phyloP scores from a whole-genome alignment of 1,140 invertebrate species.

The Oncopodura yosiiana region DNA sequence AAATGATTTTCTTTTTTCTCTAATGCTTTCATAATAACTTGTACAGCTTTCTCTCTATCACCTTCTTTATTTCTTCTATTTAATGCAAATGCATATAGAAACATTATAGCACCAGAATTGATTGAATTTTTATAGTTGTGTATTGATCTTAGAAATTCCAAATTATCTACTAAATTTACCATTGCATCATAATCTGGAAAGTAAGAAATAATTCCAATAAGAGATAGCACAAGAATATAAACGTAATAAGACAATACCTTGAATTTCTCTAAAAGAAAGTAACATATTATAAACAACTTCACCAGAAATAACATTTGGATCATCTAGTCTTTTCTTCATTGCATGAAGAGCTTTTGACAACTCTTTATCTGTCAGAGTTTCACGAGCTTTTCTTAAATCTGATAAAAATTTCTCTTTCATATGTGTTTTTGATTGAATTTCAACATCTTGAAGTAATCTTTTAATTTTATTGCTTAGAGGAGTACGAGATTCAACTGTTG shows the following conservation, averaged over 20 bases:
- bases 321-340: slow-evolving; percentile 86
- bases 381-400: slow-evolving; percentile 85
- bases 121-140: slow-evolving; percentile 82
- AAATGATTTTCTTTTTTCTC: slow-evolving; percentile 88
- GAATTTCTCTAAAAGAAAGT: slow-evolving; percentile 81
- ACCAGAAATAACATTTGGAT: slow-evolving; percentile 88
- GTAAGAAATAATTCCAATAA: slow-evolving; percentile 31
- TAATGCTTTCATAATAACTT: slow-evolving; percentile 80
- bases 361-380: slow-evolving; percentile 74
- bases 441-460: slow-evolving; percentile 81
- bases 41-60: slow-evolving; percentile 84
- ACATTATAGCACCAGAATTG: slow-evolving; percentile 78
- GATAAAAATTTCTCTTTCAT: slow-evolving; percentile 95
- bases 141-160: slow-evolving; percentile 61
- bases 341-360: slow-evolving; percentile 74
- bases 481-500: slow-evolving; percentile 52
- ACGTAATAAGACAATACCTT: too few relatives aligned
- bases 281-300: slow-evolving; percentile 89
- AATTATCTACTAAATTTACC: slow-evolving; percentile 90
- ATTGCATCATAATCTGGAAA: slow-evolving; percentile 96
- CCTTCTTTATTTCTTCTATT: slow-evolving; percentile 90
- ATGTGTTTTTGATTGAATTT: slow-evolving; percentile 88
- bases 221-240: background rate
- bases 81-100: slow-evolving; percentile 92
- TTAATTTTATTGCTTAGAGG: slow-evolving; percentile 61